Percentiles rank a stretch among this genome's conserved stretches.
Evolutionary conservation across 2,113 vertebrate genomes (phyloP).

Genomic region (Chrysochloris asiatica): DNA sequence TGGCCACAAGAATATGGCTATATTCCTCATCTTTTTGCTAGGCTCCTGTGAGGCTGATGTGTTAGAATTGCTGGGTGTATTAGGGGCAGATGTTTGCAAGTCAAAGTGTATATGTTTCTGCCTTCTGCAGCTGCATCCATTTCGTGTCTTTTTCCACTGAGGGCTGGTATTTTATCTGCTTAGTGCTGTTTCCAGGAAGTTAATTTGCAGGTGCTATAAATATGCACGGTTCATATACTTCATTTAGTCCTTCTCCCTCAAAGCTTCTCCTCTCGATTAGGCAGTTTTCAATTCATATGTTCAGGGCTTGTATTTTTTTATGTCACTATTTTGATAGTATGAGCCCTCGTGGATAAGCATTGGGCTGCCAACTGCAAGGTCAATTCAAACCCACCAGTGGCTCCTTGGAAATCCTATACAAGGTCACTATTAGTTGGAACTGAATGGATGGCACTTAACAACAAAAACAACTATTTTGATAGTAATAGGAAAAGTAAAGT

Average conservation of each 20-base stretch:
- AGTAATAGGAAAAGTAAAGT: constrained; percentile 29
- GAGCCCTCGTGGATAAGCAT: too few species aligned
- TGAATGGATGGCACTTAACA: too few species aligned
- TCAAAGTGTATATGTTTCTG: neutral
- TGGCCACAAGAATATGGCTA: neutral
- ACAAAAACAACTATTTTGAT: too few species aligned
- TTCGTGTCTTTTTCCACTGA: constrained; percentile 42
- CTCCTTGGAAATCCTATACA: too few species aligned
- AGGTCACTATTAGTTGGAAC: too few species aligned
- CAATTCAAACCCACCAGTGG: too few species aligned
- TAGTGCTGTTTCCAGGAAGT: constrained; percentile 67
- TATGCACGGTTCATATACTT: constrained; percentile 51
- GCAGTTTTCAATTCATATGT: constrained; percentile 44
- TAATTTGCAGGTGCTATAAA: constrained; percentile 74
- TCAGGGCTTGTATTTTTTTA: constrained; percentile 51
- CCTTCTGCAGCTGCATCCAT: constrained; percentile 52
- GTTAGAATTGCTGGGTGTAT: neutral
- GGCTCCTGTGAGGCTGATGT: neutral
- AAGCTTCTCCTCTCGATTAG: constrained; percentile 63
- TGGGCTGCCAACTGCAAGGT: too few species aligned
- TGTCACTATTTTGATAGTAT: constrained; percentile 53
- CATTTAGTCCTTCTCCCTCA: constrained; percentile 56
- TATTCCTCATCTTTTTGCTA: neutral
- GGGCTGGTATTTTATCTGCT: constrained; percentile 31
- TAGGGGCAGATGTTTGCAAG: constrained; percentile 25